These are phyloP conservation scores for Rhodeus uyekii DNA, from an alignment of 2,797 vertebrate species.

Conservation along the genomic window DNA sequence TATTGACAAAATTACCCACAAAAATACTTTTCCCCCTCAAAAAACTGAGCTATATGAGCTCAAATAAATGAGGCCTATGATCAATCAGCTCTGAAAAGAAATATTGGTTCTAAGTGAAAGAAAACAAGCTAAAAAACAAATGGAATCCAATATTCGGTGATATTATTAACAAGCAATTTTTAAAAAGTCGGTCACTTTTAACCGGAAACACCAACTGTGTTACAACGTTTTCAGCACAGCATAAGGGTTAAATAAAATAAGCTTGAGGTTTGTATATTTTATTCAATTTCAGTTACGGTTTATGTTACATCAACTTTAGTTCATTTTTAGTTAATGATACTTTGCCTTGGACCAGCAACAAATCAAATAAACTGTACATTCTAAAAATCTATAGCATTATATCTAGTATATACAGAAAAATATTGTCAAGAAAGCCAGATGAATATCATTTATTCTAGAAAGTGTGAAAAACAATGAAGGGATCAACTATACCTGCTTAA, in stretches of 20 bases:
- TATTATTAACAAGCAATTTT: neutral
- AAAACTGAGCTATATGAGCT: too few species aligned
- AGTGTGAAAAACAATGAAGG: constrained; percentile 7
- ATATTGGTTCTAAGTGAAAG: neutral
- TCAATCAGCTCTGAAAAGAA: neutral
- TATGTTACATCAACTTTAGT: neutral
- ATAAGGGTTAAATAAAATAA: neutral
- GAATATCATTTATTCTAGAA: neutral
- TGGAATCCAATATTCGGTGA: neutral
- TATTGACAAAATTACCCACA: too few species aligned
- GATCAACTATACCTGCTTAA: constrained; percentile 87
- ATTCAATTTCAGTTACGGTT: neutral
- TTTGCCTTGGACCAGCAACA: neutral
- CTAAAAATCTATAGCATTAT: neutral
- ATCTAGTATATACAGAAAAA: neutral
- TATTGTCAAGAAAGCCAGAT: neutral
- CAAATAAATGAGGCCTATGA: neutral
- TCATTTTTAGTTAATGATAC: neutral
- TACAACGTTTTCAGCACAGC: neutral
- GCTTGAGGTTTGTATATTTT: neutral
- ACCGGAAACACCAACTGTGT: neutral
- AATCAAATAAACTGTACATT: neutral
- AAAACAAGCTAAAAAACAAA: neutral
- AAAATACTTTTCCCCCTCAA: too few species aligned
- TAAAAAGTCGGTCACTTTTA: neutral